A percentile compares a stretch with the other conserved stretches of the same genome.
Evolutionary conservation across 2,113 vertebrate species (phyloP).

Genomic region (Nicator chloris): DNA sequence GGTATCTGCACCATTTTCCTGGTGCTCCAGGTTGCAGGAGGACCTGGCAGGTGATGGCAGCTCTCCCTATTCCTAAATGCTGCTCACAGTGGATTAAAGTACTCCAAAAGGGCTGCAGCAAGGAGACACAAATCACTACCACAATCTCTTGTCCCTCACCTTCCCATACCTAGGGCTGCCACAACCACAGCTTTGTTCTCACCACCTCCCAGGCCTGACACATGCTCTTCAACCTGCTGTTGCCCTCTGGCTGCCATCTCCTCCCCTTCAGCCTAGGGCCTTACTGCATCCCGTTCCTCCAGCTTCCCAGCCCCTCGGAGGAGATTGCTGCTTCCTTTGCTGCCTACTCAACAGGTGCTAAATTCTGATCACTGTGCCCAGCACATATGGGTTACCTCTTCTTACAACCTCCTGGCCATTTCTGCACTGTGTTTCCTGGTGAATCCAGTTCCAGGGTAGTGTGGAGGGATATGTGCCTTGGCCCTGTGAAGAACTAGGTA

Average conservation of each 20-base stretch:
- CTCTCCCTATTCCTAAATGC: neutral
- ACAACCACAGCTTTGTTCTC: neutral
- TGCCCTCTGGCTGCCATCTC: neutral
- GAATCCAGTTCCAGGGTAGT: neutral
- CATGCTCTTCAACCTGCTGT: neutral
- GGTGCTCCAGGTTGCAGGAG: neutral
- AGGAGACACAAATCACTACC: neutral
- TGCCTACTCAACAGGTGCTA: neutral
- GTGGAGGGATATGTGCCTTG: accelerated
- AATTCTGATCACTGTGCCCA: neutral
- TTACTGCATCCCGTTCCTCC: neutral
- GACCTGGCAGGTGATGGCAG: neutral
- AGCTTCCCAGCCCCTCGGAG: neutral
- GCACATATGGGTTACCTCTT: neutral
- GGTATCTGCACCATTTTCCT: neutral
- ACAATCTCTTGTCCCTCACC: neutral
- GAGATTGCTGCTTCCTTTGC: neutral
- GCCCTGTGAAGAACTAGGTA: neutral
- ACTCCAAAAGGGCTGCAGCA: neutral
- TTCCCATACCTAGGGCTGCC: neutral
- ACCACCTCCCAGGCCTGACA: neutral
- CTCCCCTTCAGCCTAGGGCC: neutral
- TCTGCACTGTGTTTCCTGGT: neutral
- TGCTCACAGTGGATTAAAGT: neutral
- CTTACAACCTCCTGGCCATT: neutral